Conservation (phyloP, 2,888 invertebrate species). For the Microdon myrmicae region DNA sequence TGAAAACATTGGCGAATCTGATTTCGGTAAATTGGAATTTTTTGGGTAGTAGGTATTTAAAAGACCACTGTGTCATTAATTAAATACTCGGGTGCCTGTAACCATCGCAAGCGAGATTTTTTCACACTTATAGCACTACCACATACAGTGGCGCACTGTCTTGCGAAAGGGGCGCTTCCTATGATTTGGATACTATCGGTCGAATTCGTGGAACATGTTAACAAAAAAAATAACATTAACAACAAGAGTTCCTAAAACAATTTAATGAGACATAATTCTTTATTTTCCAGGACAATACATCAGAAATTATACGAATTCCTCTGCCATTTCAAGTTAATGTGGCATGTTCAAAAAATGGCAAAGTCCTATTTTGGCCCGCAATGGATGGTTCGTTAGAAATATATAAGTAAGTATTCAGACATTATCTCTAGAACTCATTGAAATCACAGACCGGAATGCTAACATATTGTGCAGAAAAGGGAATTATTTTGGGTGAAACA, state of each 20-base stretch:
- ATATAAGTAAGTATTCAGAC: slow-evolving; percentile 59
- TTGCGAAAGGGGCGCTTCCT: no score
- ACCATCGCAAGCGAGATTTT: no score
- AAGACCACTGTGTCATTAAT: no score
- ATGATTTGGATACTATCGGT: no score
- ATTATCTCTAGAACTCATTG: background rate
- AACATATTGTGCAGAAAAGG: background rate
- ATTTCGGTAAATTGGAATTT: no score
- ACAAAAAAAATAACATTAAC: no score
- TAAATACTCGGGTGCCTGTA: no score
- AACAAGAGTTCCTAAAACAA: background rate
- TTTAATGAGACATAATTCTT: background rate
- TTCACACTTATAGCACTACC: no score
- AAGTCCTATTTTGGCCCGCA: slow-evolving; percentile 61
- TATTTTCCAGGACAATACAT: slow-evolving; percentile 56
- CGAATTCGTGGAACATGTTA: no score
- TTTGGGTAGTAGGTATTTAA: no score
- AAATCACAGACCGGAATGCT: background rate
- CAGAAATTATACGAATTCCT: slow-evolving; percentile 61
- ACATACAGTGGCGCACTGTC: no score
- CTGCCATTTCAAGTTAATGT: slow-evolving; percentile 64
- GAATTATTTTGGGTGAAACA: background rate
- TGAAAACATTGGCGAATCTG: no score
- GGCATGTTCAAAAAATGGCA: slow-evolving; percentile 59
- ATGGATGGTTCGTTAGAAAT: slow-evolving; percentile 61